Percentiles rank a stretch among this genome's conserved stretches.
Conservation (phyloP, 2,888 invertebrate genomes). For the Fragum sueziense region DNA sequence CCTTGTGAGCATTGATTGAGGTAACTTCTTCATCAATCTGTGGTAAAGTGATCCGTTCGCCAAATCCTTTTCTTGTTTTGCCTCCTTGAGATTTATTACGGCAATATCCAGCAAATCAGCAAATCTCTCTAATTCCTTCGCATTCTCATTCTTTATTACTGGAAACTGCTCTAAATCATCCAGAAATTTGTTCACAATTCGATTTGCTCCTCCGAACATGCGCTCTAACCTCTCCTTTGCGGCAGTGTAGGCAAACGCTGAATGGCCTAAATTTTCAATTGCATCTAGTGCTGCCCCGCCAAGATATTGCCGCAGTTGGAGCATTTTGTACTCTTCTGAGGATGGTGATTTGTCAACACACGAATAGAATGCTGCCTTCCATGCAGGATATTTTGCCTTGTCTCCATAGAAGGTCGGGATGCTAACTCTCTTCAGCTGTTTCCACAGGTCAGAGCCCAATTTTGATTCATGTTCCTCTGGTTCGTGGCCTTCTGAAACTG, state of each 20-base stretch:
- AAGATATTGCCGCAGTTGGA: background rate
- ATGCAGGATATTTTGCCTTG: background rate
- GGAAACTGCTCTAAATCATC: background rate
- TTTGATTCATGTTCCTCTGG: background rate
- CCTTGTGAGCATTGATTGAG: constrained; percentile 19
- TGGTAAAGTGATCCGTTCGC: background rate
- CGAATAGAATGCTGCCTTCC: background rate
- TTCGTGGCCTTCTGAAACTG: too few relatives aligned
- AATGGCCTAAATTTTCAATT: background rate
- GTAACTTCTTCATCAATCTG: constrained; percentile 8
- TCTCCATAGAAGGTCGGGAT: background rate
- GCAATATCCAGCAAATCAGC: background rate
- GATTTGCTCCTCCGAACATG: background rate
- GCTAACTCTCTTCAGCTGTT: background rate
- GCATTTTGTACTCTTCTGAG: background rate
- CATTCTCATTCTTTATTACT: background rate
- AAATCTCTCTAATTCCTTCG: background rate
- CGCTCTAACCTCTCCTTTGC: background rate
- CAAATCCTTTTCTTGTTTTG: background rate
- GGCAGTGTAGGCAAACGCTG: background rate
- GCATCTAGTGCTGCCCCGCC: background rate
- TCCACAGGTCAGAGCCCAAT: background rate
- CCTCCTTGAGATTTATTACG: background rate
- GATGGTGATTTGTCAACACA: background rate
- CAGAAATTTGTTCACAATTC: background rate